Percentiles rank a stretch among this genome's conserved stretches.
Evolutionary conservation across 2,797 vertebrate species (phyloP).

Genomic region (Phoebastria nigripes): DNA sequence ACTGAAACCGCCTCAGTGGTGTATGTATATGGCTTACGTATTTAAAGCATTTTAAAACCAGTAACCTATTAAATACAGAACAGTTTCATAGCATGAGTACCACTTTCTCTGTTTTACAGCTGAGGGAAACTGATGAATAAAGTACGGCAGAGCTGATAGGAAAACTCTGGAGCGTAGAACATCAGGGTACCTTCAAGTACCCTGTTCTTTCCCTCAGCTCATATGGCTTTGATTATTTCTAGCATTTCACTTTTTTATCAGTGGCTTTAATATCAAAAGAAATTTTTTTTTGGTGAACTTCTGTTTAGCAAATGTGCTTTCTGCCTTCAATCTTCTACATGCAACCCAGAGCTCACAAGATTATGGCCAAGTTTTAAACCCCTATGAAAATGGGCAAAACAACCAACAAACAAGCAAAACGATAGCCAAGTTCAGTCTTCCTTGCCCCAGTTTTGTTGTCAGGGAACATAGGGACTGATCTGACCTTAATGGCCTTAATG

Average conservation of each 20-base stretch:
- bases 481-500: neutral
- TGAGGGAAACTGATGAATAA: neutral
- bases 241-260: neutral
- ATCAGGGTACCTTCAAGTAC: neutral
- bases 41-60: neutral
- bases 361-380: neutral
- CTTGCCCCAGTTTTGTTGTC: neutral
- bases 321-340: neutral
- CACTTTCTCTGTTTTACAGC: neutral
- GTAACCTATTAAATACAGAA: neutral
- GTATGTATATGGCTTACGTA: neutral
- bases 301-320: slow-evolving; percentile 20
- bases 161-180: neutral
- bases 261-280: slow-evolving; percentile 34
- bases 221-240: neutral
- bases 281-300: neutral
- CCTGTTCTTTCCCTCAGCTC: neutral
- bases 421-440: neutral
- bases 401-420: neutral
- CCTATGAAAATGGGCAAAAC: neutral
- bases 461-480: neutral
- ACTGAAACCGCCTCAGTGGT: neutral
- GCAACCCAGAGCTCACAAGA: neutral
- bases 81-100: neutral
- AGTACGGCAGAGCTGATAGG: neutral